These are phyloP conservation scores for Carettochelys insculpta DNA, from an alignment of 2,113 vertebrate genomes.

Conservation along the genomic window DNA sequence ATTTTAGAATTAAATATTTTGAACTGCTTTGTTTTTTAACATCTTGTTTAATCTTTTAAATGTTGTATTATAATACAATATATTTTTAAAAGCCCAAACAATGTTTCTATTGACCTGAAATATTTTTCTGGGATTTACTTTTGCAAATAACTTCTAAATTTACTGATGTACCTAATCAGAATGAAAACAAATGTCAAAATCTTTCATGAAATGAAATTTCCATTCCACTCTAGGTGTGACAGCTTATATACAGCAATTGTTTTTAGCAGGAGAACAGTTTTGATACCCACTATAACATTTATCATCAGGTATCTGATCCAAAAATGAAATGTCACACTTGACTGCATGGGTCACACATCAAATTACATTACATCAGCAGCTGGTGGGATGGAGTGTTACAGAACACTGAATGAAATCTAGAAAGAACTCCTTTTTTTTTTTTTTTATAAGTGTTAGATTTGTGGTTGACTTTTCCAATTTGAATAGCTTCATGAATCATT, in stretches of 20 bases:
- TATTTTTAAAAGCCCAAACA: neutral
- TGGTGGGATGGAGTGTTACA: accelerated
- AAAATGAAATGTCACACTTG: neutral
- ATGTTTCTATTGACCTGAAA: neutral
- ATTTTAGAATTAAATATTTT: neutral
- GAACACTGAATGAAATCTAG: neutral
- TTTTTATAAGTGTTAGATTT: neutral
- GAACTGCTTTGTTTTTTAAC: neutral
- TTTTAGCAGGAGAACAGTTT: neutral
- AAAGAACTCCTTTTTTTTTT: neutral
- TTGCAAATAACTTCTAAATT: neutral
- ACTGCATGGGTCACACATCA: neutral
- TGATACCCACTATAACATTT: neutral
- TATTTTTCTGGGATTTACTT: neutral
- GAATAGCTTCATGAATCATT: neutral
- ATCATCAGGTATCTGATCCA: neutral
- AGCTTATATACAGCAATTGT: neutral
- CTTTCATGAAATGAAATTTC: neutral
- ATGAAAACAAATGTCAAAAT: neutral
- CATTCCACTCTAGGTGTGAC: neutral
- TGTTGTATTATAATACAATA: neutral
- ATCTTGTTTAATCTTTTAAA: neutral
- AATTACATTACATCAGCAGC: neutral
- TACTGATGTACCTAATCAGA: neutral
- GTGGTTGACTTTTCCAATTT: neutral